phyloP scores from a whole-genome alignment of 2,113 vertebrate genomes.

The Brachyistius frenatus region DNA sequence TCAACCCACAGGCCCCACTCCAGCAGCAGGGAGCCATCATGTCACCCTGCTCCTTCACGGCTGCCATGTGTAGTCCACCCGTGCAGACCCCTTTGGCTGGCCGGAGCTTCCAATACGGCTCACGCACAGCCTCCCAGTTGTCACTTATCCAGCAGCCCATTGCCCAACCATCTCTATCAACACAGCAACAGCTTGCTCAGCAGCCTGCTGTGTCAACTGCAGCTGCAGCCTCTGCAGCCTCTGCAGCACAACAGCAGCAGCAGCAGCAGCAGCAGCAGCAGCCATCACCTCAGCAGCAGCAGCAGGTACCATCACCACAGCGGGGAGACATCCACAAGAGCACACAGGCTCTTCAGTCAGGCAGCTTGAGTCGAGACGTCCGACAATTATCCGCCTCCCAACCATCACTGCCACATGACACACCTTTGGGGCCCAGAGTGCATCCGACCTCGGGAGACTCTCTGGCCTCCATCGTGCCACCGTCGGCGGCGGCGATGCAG shows the following conservation, averaged over 20 bases:
- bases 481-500: conserved; percentile 77
- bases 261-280: conserved; percentile 73
- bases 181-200: conserved; percentile 72
- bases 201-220: conserved; percentile 66
- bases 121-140: conserved; percentile 92
- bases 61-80: conserved; percentile 90
- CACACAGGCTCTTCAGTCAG: conserved; percentile 91
- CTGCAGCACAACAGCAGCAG: conserved; percentile 29
- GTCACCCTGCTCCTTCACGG: conserved; percentile 93
- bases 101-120: conserved; percentile 95
- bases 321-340: conserved; percentile 92
- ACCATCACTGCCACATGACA: conserved; percentile 96
- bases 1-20: conserved; percentile 86
- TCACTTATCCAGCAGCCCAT: conserved; percentile 89
- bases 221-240: conserved; percentile 61
- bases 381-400: conserved; percentile 98
- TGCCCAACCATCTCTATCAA: conserved; percentile 64
- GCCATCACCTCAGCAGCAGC: conserved; percentile 62
- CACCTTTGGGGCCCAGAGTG: conserved; percentile 87
- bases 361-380: conserved; percentile 92
- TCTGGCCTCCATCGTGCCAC: conserved; percentile 90
- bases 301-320: conserved; percentile 85
- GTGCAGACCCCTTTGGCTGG: conserved; percentile 92
- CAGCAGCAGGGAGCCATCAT: conserved; percentile 88
- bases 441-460: conserved; percentile 93